Conservation (phyloP, 1,140 invertebrate genomes). For the Heterodera carotae region DNA sequence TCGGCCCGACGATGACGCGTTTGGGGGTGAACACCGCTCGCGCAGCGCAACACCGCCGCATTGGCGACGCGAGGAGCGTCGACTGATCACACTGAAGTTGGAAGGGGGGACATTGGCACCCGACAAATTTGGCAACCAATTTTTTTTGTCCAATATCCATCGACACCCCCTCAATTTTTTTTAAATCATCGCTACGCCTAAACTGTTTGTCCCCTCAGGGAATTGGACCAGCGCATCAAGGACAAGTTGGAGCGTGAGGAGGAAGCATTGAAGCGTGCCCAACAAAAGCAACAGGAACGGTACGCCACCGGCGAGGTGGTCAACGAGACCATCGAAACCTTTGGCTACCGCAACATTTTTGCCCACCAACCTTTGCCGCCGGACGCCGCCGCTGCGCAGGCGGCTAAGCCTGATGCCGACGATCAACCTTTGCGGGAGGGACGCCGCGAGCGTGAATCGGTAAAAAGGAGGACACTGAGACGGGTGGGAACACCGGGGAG, state of each 20-base stretch:
- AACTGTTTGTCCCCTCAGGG: not conserved
- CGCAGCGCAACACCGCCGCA: slow-evolving; percentile 44
- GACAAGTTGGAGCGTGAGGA: slow-evolving; percentile 26
- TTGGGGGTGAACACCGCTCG: slow-evolving; percentile 6
- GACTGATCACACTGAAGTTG: slow-evolving; percentile 24
- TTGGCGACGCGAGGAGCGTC: slow-evolving; percentile 42
- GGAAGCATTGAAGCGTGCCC: slow-evolving; percentile 7
- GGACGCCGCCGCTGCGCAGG: slow-evolving; percentile 22
- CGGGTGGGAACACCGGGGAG: not conserved
- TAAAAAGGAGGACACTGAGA: not conserved
- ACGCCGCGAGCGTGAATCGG: not conserved
- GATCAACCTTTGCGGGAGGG: slow-evolving; percentile 5
- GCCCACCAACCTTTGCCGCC: not conserved
- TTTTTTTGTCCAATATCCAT: no score
- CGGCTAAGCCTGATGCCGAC: not conserved
- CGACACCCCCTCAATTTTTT: no score
- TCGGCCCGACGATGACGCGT: slow-evolving; percentile 20
- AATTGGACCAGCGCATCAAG: slow-evolving; percentile 23
- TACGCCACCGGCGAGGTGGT: not conserved
- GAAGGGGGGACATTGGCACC: no score
- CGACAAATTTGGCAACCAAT: no score
- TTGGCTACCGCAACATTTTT: slow-evolving; percentile 19
- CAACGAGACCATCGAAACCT: slow-evolving; percentile 23
- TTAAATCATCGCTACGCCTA: not conserved
- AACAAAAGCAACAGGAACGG: slow-evolving; percentile 15